Base-by-base conservation (phyloP, 2,888 invertebrate genomes). In the Ferrisia virgata region DNA sequence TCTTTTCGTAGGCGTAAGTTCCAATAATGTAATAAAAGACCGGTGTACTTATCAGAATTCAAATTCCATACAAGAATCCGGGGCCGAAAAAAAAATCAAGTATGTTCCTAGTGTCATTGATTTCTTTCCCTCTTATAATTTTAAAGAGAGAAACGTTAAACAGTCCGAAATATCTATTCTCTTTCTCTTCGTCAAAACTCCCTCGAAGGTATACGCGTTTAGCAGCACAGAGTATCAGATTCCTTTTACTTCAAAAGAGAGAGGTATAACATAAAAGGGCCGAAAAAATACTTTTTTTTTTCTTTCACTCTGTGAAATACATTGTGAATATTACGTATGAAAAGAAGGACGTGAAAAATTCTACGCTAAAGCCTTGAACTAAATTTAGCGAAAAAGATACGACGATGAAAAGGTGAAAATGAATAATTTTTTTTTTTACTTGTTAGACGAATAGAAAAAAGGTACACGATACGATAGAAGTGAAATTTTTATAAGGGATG, bases 321-420 rank as follows among this genome's bases (percentile, higher is more conserved):
- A 64, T 47, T 47, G 47, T 64, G 58, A 64, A 64, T 64, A 64
- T 64, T 64, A 1, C 58, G 15, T 28, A 13, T 64, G 58, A 64
- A 64, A 64, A 64, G 58, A 64, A 28, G 28, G 58, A 64, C 53
- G 58, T 64, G 58, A 25, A 64, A 64, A 64, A 64, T 28, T 28
- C 28, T 28, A 22, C 9, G 58, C 47, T 18, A 47, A n/a, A 64
- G 58, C 58, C 58, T 64, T 64, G 58, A 64, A 64, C 58, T 64
- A 64, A 64, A 64, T 64, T 64, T 25, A 64, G 13, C 28, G 58
- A 64, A 64, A 64, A 64, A 64, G 28, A 25, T 64, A 28, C 58
- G 58, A 28, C 58, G 58, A 25, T 64, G 58, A 64, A 64, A 64
- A 64, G 58, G 58, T 64, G 58, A 64, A 28, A 64, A 64, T 64